Evolutionary conservation across 2,888 invertebrate species (phyloP).

Genomic region (Chrysolina haemoptera): DNA sequence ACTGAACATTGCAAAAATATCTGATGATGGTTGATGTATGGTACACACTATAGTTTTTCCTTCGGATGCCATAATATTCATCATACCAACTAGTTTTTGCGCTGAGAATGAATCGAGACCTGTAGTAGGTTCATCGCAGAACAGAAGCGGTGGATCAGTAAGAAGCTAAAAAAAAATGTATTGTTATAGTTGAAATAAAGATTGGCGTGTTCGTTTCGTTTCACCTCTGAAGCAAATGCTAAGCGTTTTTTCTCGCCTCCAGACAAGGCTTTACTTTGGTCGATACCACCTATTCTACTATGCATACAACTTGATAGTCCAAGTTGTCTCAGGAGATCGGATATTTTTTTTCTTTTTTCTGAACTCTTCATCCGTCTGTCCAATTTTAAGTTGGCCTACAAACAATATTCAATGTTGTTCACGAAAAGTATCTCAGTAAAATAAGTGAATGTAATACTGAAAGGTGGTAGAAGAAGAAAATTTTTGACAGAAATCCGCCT

Average conservation of each 20-base stretch:
- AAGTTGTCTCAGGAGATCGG: constrained; percentile 80
- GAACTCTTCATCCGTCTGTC: constrained; percentile 77
- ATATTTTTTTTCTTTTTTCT: constrained; percentile 79
- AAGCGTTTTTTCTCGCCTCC: constrained; percentile 95
- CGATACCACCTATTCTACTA: constrained; percentile 84
- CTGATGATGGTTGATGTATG: constrained; percentile 95
- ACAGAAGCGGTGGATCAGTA: constrained; percentile 87
- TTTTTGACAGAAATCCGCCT: too few relatives aligned
- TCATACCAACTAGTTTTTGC: constrained; percentile 82
- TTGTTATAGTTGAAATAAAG: too few relatives aligned
- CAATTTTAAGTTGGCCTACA: constrained; percentile 84
- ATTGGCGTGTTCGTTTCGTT: constrained; percentile 12
- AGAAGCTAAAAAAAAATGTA: constrained; percentile 16
- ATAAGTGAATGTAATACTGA: neutral
- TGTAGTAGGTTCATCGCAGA: constrained; percentile 97
- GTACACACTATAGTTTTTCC: constrained; percentile 93
- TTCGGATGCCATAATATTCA: constrained; percentile 79
- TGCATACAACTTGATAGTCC: constrained; percentile 80
- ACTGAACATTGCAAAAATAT: constrained; percentile 88
- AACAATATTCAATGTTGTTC: constrained; percentile 26
- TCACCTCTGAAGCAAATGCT: constrained; percentile 93
- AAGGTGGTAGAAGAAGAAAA: too few relatives aligned
- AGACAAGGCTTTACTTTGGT: constrained; percentile 86
- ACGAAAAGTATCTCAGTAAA: neutral
- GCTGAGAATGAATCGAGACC: constrained; percentile 95